phyloP scores from a whole-genome alignment of 2,888 invertebrate species.

The Drosophila kambysellisi region DNA sequence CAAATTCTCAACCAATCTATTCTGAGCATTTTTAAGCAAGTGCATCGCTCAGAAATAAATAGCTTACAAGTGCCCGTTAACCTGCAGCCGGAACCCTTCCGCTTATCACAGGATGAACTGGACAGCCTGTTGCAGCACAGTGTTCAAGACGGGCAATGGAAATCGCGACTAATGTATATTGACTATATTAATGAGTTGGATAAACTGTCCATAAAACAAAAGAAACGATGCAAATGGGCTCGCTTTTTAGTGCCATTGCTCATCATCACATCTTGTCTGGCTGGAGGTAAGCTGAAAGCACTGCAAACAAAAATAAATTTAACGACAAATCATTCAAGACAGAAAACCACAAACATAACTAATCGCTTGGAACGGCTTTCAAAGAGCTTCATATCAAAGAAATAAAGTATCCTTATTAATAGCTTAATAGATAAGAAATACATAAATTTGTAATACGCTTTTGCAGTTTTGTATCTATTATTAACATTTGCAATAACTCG shows the following conservation, averaged over 20 bases:
- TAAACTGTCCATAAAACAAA: background rate
- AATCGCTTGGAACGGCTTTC: background rate
- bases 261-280: slow-evolving; percentile 19
- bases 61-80: slow-evolving; percentile 16
- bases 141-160: background rate
- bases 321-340: background rate
- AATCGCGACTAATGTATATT: background rate
- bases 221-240: background rate
- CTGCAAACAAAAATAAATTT: background rate
- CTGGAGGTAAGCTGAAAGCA: slow-evolving; percentile 34
- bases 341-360: background rate
- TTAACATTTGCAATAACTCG: background rate
- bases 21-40: slow-evolving; percentile 25
- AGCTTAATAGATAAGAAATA: background rate
- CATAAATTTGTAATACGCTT: background rate
- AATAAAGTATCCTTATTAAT: background rate
- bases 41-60: background rate
- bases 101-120: slow-evolving; percentile 2
- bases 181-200: slow-evolving; percentile 6
- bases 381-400: background rate
- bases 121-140: background rate
- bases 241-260: background rate
- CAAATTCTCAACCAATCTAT: background rate
- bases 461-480: background rate
- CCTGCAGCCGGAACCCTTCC: slow-evolving; percentile 15